A percentile compares a stretch with the other conserved stretches of the same genome.
phyloP scores from a whole-genome alignment of 2,888 invertebrate genomes.

The Malthinus flaveolus region DNA sequence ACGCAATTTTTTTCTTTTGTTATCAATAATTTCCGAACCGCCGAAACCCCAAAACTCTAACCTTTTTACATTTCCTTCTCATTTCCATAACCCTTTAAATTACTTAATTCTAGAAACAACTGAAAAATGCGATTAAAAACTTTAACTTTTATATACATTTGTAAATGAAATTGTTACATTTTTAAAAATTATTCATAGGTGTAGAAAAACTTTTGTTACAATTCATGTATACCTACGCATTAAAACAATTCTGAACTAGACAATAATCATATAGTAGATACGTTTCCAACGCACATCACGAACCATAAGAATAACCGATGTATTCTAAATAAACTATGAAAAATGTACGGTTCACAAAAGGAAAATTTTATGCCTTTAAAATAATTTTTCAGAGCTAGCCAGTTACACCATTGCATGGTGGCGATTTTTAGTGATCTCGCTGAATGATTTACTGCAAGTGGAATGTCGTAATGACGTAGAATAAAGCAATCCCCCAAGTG shows the following conservation, averaged over 20 bases:
- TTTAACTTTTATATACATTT: too few species aligned
- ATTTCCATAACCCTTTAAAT: too few species aligned
- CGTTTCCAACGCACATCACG: conserved; percentile 21
- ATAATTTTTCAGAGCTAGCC: too few species aligned
- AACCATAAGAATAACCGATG: conserved; percentile 11
- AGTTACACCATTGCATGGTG: too few species aligned
- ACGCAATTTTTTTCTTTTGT: too few species aligned
- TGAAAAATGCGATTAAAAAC: too few species aligned
- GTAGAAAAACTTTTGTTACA: not conserved
- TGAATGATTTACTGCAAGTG: conserved; percentile 1
- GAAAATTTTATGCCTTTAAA: conserved; percentile 12
- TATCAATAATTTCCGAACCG: too few species aligned
- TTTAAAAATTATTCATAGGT: too few species aligned
- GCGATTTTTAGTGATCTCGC: not conserved
- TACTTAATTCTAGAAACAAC: too few species aligned
- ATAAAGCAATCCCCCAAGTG: conserved; percentile 10
- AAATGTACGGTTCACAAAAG: conserved; percentile 4
- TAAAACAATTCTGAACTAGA: conserved; percentile 4
- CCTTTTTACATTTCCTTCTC: too few species aligned
- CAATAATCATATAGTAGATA: not conserved
- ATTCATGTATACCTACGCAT: conserved; percentile 19
- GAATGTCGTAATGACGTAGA: conserved; percentile 9
- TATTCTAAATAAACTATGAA: conserved; percentile 7
- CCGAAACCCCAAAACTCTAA: too few species aligned
- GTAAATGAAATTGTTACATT: too few species aligned